Base-by-base conservation (phyloP, 1,140 invertebrate genomes). In the Asobara japonica region DNA sequence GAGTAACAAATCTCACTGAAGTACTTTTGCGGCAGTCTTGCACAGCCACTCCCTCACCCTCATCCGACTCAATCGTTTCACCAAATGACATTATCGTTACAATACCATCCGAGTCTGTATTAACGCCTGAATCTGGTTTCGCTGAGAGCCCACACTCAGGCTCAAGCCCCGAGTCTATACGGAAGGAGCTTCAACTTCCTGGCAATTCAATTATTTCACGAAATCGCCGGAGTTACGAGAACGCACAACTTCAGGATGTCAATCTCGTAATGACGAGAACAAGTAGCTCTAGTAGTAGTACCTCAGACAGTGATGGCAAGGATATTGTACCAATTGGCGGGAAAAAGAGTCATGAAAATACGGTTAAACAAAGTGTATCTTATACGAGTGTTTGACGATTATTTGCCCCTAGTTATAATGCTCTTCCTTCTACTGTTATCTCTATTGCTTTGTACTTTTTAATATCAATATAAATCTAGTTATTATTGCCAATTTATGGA, bases 51-150 rank as follows among this genome's bases (percentile, higher is more conserved):
- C 13, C 27, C 11, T 64, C 56, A 31, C 65, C 65, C 2, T 61
- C 65, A 11, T 30, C 65, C 7, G 72, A 69, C 48, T 69, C 48
- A 29, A 27, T 36, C 20, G 51, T 65, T 2, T 65, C 56, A 29
- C 72, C 61, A 18, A 72, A 62, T 41, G 64, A 73, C 8, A 45
- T 68, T 48, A n/a, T 67, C 41, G 33, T 65, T 3, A 62, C 56
- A 64, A 65, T 51, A 13, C 33, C 75, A 22, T 41, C 69, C 5
- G 61, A 69, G 20, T 81, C 78, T 6, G 73, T 78, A 56, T 18
- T 75, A 5, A 78, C 77, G 0, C 79, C 77, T 0, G 82, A 83
- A 64, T 80, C 81, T 2, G 80, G 80, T 0, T 81, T 82, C 41
- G 80, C 74, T 60, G 79, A 82, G 13, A 73, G 74, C n/a, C 64